Evolutionary conservation across 1,140 invertebrate genomes (phyloP).

Genomic region (Zaprionus vittiger): DNA sequence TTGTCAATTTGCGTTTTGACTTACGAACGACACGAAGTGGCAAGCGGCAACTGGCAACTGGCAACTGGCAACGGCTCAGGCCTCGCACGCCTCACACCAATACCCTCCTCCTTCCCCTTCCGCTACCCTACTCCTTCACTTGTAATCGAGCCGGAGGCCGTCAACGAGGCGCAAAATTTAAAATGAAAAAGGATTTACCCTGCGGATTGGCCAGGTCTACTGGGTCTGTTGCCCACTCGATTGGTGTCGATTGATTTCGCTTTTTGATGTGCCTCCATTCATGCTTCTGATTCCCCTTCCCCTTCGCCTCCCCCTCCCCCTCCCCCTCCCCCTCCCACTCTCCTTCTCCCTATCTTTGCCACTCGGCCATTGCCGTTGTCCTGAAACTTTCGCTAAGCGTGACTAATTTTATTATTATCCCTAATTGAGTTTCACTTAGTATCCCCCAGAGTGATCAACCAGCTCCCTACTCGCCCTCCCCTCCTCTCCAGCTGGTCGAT

Average conservation of each 20-base stretch:
- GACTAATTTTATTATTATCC: conserved; percentile 27
- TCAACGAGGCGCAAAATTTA: conserved; percentile 33
- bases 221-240: neutral
- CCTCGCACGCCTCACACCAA: neutral
- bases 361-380: neutral
- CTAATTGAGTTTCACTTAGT: conserved; percentile 28
- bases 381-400: neutral
- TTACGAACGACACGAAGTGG: conserved; percentile 48
- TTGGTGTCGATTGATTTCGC: conserved; percentile 34
- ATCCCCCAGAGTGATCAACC: conserved; percentile 4
- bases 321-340: neutral
- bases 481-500: neutral
- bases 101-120: neutral
- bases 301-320: too few relatives aligned
- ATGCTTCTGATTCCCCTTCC: too few relatives aligned
- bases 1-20: conserved; percentile 78
- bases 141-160: conserved; percentile 1
- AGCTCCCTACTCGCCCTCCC: neutral
- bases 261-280: neutral
- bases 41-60: neutral
- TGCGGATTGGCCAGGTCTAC: conserved; percentile 11
- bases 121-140: neutral
- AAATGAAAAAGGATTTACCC: conserved; percentile 51
- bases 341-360: neutral
- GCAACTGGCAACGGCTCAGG: too few relatives aligned